Conservation (phyloP, 35 echinoderm and acorn worm genomes). For the Chiridota heheva region DNA sequence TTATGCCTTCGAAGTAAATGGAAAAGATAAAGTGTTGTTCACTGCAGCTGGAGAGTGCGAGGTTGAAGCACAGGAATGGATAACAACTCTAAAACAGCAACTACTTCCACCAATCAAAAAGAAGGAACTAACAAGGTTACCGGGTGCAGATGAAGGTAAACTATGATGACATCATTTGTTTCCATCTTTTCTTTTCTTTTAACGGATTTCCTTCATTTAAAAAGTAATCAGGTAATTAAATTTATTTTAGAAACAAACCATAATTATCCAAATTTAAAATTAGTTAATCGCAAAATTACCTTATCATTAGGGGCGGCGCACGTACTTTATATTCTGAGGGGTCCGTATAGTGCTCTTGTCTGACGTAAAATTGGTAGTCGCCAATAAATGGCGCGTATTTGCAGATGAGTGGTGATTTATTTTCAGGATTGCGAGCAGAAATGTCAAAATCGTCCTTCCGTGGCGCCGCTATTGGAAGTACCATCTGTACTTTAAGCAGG, state of each 20-base stretch:
- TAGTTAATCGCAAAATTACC: not conserved
- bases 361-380: too few relatives aligned
- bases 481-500: too few relatives aligned
- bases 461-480: too few relatives aligned
- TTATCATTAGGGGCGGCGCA: not conserved
- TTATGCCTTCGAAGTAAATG: slow-evolving; percentile 69
- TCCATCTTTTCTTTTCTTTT: not conserved
- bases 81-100: slow-evolving; percentile 55
- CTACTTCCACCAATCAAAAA: slow-evolving; percentile 47
- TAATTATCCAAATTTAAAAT: not conserved
- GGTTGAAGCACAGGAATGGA: slow-evolving; percentile 75
- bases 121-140: slow-evolving; percentile 55
- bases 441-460: too few relatives aligned
- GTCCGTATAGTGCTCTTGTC: too few relatives aligned
- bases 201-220: not conserved
- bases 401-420: too few relatives aligned
- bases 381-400: too few relatives aligned
- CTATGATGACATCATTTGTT: not conserved
- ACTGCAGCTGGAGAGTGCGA: slow-evolving; percentile 68
- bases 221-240: not conserved
- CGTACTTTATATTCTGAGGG: not conserved
- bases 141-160: slow-evolving; percentile 50
- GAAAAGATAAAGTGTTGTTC: slow-evolving; percentile 35
- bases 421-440: too few relatives aligned
- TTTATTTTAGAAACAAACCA: not conserved